phyloP scores from a whole-genome alignment of 2,888 invertebrate genomes.

The Meiosimyza decipiens region DNA sequence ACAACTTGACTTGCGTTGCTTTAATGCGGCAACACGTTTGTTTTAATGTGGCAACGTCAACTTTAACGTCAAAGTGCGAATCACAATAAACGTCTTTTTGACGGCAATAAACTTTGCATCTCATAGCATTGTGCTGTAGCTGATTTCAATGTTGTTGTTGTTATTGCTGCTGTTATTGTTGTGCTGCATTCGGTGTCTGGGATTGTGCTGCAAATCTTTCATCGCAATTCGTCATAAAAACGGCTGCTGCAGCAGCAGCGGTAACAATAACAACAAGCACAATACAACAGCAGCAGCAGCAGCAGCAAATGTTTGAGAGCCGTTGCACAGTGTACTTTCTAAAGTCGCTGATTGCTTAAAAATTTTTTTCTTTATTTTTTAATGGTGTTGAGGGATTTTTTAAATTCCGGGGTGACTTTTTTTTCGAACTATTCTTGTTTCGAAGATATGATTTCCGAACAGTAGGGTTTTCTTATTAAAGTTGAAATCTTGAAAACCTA shows the following conservation, averaged over 20 bases:
- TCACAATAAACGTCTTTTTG: slow-evolving; percentile 30
- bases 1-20: background rate
- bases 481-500: no score
- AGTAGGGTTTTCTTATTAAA: no score
- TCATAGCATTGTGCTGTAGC: slow-evolving; percentile 12
- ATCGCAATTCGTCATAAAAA: slow-evolving; percentile 31
- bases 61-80: slow-evolving; percentile 27
- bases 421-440: no score
- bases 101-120: slow-evolving; percentile 27
- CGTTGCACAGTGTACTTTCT: no score
- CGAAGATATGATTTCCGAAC: no score
- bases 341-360: no score
- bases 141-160: background rate
- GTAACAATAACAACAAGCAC: slow-evolving; percentile 11
- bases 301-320: slow-evolving; percentile 24
- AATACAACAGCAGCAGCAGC: slow-evolving; percentile 11
- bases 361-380: no score
- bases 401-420: no score
- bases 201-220: slow-evolving; percentile 28
- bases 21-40: background rate
- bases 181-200: slow-evolving; percentile 15
- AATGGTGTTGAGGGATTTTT: no score
- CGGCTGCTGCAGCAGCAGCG: slow-evolving; percentile 14
- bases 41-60: slow-evolving; percentile 16
- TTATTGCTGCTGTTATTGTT: slow-evolving; percentile 2